Conservation (phyloP, 2,888 invertebrate species). For the Pseudoips prasinana region DNA sequence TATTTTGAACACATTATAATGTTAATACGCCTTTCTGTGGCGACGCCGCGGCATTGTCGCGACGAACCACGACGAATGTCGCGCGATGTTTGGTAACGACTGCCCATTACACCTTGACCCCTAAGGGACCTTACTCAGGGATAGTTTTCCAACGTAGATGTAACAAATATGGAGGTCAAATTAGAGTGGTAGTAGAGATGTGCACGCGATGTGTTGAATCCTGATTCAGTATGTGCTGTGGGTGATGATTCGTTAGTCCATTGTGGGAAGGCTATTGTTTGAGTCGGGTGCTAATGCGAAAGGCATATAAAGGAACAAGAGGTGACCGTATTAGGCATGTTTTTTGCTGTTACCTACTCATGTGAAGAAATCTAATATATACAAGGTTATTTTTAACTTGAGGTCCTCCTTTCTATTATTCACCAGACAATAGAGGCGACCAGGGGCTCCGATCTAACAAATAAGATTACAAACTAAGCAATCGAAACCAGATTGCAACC, state of each 20-base stretch:
- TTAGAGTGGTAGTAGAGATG: slow-evolving; percentile 38
- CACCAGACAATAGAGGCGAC: no score
- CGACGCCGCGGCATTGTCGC: slow-evolving; percentile 60
- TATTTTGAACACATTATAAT: slow-evolving; percentile 77
- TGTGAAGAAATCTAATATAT: no score
- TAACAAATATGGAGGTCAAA: slow-evolving; percentile 30
- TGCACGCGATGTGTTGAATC: slow-evolving; percentile 57
- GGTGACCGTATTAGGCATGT: slow-evolving; percentile 11
- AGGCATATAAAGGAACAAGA: slow-evolving; percentile 17
- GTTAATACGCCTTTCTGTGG: slow-evolving; percentile 65
- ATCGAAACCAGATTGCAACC: no score
- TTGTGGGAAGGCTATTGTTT: slow-evolving; percentile 37
- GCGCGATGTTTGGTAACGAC: slow-evolving; percentile 37
- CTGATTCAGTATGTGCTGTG: slow-evolving; percentile 54
- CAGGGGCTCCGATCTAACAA: no score
- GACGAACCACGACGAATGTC: slow-evolving; percentile 64
- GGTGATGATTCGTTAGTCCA: slow-evolving; percentile 49
- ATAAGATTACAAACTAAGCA: no score
- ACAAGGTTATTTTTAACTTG: no score
- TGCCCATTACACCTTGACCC: slow-evolving; percentile 35
- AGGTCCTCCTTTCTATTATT: no score
- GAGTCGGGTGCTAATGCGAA: slow-evolving; percentile 37
- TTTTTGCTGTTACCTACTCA: no score
- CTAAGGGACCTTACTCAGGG: slow-evolving; percentile 1
- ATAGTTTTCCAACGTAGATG: slow-evolving; percentile 1